Percentiles rank a stretch among this genome's conserved stretches.
Conservation (phyloP, 2,888 invertebrate species). For the Autographa pulchrina region DNA sequence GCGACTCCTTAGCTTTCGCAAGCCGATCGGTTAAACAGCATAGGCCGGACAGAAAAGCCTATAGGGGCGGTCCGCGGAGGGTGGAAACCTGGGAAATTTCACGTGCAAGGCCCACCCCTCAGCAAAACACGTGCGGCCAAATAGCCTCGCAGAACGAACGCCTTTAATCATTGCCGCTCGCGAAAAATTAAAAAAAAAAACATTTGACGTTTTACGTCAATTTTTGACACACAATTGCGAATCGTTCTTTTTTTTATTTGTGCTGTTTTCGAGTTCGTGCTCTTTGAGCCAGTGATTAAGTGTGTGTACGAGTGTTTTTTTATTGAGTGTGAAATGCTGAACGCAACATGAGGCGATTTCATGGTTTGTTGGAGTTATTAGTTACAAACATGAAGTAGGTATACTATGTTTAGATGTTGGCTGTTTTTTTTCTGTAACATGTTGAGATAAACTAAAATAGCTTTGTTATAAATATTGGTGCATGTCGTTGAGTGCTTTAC, state of each 20-base stretch:
- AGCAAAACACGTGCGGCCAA: constrained; percentile 85
- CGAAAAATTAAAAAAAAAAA: constrained; percentile 80
- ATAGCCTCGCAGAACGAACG: constrained; percentile 85
- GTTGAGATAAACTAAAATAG: constrained; percentile 52
- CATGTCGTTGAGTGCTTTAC: constrained; percentile 37
- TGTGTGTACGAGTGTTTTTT: constrained; percentile 75
- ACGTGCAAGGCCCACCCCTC: constrained; percentile 87
- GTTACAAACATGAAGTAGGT: constrained; percentile 74
- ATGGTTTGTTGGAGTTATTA: constrained; percentile 85
- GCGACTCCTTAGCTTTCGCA: constrained; percentile 75
- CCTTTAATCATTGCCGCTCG: constrained; percentile 85
- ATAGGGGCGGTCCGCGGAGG: constrained; percentile 89
- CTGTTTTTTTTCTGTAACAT: constrained; percentile 50
- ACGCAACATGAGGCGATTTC: constrained; percentile 85
- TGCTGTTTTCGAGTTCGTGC: constrained; percentile 42
- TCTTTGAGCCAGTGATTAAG: constrained; percentile 74
- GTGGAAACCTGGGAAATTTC: constrained; percentile 90
- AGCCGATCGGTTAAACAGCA: constrained; percentile 88
- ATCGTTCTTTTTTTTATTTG: constrained; percentile 35
- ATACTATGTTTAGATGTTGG: constrained; percentile 59
- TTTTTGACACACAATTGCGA: constrained; percentile 50
- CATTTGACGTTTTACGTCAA: constrained; percentile 62
- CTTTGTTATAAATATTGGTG: constrained; percentile 38
- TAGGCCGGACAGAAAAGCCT: constrained; percentile 90
- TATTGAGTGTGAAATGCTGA: constrained; percentile 82